Percentiles rank a stretch among this genome's conserved stretches.
These are phyloP conservation scores for Bombylius discolor DNA, from an alignment of 2,888 invertebrate genomes.

Conservation along the genomic window DNA sequence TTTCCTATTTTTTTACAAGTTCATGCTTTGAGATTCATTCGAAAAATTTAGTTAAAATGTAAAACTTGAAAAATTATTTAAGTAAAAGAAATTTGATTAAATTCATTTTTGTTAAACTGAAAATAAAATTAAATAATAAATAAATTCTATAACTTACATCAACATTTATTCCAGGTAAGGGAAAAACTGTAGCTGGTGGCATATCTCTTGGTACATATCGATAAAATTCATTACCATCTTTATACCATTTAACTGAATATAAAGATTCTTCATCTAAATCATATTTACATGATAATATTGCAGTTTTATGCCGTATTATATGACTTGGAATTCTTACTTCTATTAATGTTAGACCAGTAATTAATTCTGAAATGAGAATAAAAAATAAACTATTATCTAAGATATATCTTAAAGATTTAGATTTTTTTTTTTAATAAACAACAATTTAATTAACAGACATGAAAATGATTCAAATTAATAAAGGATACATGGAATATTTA, in stretches of 20 bases:
- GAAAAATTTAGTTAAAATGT: too few relatives aligned
- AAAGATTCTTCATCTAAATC: slow-evolving; percentile 69
- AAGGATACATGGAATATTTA: too few relatives aligned
- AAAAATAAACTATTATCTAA: neutral
- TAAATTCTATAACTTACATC: slow-evolving; percentile 51
- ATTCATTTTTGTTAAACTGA: too few relatives aligned
- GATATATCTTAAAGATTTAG: too few relatives aligned
- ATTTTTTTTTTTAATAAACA: too few relatives aligned
- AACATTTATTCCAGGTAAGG: slow-evolving; percentile 67
- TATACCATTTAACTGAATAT: slow-evolving; percentile 88
- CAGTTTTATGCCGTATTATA: slow-evolving; percentile 64
- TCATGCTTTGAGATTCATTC: too few relatives aligned
- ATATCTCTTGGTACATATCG: slow-evolving; percentile 70
- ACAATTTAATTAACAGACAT: too few relatives aligned
- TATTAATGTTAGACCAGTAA: slow-evolving; percentile 50
- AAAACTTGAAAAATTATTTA: too few relatives aligned
- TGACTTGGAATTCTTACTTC: slow-evolving; percentile 72
- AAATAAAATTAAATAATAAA: too few relatives aligned
- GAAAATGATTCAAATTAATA: too few relatives aligned
- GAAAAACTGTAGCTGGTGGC: slow-evolving; percentile 68
- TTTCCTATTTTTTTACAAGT: too few relatives aligned
- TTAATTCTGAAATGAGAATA: slow-evolving; percentile 32
- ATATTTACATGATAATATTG: slow-evolving; percentile 67
- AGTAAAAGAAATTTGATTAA: too few relatives aligned
- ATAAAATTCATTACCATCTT: slow-evolving; percentile 81